Evolutionary conservation across 2,888 invertebrate species (phyloP).

Genomic region (Phrixothrix hirtus): DNA sequence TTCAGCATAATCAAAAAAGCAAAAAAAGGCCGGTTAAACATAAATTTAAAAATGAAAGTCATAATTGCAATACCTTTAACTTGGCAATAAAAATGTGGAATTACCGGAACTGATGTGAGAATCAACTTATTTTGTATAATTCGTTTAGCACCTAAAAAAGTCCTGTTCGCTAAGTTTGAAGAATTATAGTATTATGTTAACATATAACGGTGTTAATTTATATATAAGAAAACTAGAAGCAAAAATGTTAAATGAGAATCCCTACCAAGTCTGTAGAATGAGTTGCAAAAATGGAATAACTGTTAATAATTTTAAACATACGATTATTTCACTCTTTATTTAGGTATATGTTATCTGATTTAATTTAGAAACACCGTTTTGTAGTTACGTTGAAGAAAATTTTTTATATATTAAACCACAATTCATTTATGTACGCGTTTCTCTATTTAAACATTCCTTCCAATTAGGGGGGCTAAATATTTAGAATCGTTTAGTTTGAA

Average conservation of each 20-base stretch:
- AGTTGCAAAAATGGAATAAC: conserved; percentile 21
- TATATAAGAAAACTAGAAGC: conserved; percentile 14
- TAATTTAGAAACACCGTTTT: conserved; percentile 15
- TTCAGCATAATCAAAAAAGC: no score
- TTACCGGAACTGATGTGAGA: conserved; percentile 2
- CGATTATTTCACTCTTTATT: conserved; percentile 13
- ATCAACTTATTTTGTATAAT: conserved; percentile 1
- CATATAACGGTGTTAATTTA: conserved; percentile 6
- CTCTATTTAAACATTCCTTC: no score
- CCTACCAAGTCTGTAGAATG: conserved; percentile 13
- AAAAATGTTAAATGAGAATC: conserved; percentile 14
- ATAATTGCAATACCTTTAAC: neutral
- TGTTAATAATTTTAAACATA: conserved; percentile 20
- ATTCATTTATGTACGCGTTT: no score
- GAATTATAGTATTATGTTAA: conserved; percentile 5
- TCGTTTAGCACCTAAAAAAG: neutral
- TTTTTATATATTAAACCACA: no score
- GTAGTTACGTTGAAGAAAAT: neutral
- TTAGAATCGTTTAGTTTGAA: neutral
- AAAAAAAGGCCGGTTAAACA: no score
- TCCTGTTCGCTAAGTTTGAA: conserved; percentile 3
- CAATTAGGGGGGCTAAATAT: no score
- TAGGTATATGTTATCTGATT: conserved; percentile 20
- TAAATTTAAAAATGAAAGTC: neutral
- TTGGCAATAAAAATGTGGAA: neutral